Evolutionary conservation across 2,888 invertebrate species (phyloP), one percentile per base, ranked within the genome.

Genomic region (Machimus rusticus): DNA sequence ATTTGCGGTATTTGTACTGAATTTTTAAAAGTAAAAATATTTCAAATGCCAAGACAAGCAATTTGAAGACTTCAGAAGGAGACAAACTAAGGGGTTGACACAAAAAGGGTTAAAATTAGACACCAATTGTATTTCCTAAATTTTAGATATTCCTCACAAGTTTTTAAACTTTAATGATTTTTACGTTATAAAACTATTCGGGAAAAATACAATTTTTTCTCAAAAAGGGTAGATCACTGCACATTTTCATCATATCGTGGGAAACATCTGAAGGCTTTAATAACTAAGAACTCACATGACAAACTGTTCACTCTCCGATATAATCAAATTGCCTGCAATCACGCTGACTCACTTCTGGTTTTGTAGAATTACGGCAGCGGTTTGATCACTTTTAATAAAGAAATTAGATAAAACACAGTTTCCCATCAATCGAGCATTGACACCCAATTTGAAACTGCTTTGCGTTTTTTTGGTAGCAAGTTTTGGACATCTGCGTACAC

Each of bases 401-500:
- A 46, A 66, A 66, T 78, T 43, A 78, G 39, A 78, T 46, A 79
- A 79, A 55, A 51, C 31, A 51, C n/a, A 8, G 5, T 16, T 19
- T 37, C 23, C n/a, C 43, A 78, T 78, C 43, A 78, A 78, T 78
- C 76, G 43, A 81, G 34, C 46, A 46, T 78, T 82, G 34, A 82
- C 57, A 57, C 31, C 37, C 37, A 37, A 82, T 34, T 57, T 57
- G 2, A 39, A 39, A 82, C 82, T 82, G 37, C 82, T 82, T 57
- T 28, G 14, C 28, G 28, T 19, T 9, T 23, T 82, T 57, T 57
- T 34, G 82, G 57, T 37, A 82, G 31, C 31, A n/a, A 51, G 8
- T 66, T 82, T 55, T n/a, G 37, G 82, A 82, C 57, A 66, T 82
- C 82, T 82, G 39, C 57, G n/a, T 57, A 66, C 66, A 66, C 82